Conservation (phyloP, 2,113 vertebrate genomes). For the Leptodactylus fuscus region DNA sequence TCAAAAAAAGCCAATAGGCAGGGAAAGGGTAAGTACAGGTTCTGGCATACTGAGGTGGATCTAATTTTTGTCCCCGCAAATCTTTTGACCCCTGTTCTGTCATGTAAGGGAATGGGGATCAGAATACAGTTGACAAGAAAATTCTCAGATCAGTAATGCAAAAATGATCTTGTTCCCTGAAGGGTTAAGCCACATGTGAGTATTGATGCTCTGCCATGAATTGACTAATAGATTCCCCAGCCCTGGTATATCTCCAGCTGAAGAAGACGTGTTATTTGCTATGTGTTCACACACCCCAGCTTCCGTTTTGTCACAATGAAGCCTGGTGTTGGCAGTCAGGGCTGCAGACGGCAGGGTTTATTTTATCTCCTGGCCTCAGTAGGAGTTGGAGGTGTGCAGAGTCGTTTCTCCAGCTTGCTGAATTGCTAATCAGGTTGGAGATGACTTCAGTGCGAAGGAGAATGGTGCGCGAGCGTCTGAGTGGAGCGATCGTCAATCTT, state of each 20-base stretch:
- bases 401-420: conserved; percentile 2
- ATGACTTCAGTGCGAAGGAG: conserved; percentile 21
- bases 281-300: neutral
- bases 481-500: conserved; percentile 6
- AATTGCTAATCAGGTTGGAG: conserved; percentile 34
- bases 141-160: too few species aligned
- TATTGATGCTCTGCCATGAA: neutral
- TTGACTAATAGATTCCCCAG: neutral
- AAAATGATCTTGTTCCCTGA: neutral
- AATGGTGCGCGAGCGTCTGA: neutral
- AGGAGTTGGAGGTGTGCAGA: neutral
- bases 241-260: neutral
- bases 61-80: too few species aligned
- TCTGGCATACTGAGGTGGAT: too few species aligned
- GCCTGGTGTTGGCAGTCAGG: neutral
- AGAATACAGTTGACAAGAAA: too few species aligned
- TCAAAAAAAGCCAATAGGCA: too few species aligned
- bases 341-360: neutral
- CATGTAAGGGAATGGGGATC: too few species aligned
- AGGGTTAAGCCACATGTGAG: neutral
- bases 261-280: neutral
- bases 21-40: too few species aligned
- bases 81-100: too few species aligned
- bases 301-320: neutral
- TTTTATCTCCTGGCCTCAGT: neutral